Percentiles rank a stretch among this genome's conserved stretches.
Conservation (phyloP, 1,140 invertebrate species). For the Eurosta solidaginis region DNA sequence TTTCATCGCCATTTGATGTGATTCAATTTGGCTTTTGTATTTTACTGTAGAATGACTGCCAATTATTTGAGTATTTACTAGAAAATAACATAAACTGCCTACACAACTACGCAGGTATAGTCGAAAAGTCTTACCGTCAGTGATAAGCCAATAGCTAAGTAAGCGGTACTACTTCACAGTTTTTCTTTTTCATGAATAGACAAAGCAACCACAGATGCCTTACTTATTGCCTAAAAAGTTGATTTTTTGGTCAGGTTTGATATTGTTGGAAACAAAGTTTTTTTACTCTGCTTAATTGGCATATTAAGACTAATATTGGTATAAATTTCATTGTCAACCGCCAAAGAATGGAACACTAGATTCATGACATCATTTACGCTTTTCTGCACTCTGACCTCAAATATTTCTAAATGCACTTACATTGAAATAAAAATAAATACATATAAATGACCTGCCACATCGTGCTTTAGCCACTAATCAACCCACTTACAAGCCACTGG, state of each 20-base stretch:
- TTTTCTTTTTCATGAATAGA: not conserved
- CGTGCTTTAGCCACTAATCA: conserved; percentile 21
- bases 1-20: conserved; percentile 22
- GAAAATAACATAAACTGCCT: not conserved
- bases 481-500: conserved; percentile 26
- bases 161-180: not conserved
- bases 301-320: conserved; percentile 10
- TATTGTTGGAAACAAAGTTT: not conserved
- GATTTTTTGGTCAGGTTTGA: not conserved
- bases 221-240: not conserved
- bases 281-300: not conserved
- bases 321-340: not conserved
- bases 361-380: not conserved
- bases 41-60: not conserved
- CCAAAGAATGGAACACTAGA: not conserved
- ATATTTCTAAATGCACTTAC: not conserved
- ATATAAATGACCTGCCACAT: not conserved
- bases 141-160: not conserved
- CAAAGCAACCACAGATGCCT: not conserved
- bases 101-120: not conserved
- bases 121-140: not conserved
- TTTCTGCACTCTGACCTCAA: not conserved
- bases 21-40: conserved; percentile 17
- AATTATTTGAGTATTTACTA: conserved; percentile 17
- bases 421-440: too few relatives aligned